Evolutionary conservation across 2,797 vertebrate species (phyloP), one percentile per base, ranked within the genome.

Genomic region (Tiaroga cobitis): DNA sequence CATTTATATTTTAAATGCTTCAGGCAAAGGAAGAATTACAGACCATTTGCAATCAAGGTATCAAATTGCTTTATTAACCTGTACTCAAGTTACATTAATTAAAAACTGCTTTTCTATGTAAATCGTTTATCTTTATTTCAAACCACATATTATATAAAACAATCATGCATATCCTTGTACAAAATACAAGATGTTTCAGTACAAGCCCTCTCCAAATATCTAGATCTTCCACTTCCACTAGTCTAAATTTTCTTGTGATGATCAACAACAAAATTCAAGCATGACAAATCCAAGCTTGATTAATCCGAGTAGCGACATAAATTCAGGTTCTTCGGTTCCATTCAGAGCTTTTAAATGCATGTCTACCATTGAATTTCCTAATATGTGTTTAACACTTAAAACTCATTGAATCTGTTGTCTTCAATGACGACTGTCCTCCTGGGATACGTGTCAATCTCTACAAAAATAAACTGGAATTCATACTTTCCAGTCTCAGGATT

Each of bases 381-480:
- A 59, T 18, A 32, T 41, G 43, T 4, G 7, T 32, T 19, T 51
- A n/a, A 65, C 59, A 4, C 29, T 74, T 34, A 34, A 81, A 82
- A 61, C 24, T 39, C 8, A 13, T 80, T 39, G 90, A 91, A 95
- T 93, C 97, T 94, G 90, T 97, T 98, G 91, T 99, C 97, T 95
- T 99, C 97, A 84, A 99, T 85, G 65, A 98, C 75, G 88, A 99
- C 97, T 29, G 93, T 96, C 92, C 97, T 96, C 92, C 95, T 95
- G 16, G 98, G 97, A 89, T 97, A 97, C 21, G 94, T 88, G 70
- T 98, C 97, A 19, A 98, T 43, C 0, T 99, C 97, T 91, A 99
- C 97, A 95, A 98, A 95, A 91, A 99, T 95, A 88, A 97, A 99
- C n/a, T 93, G 94, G 87, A 97, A 96, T 83, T 98, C 97, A 34